Percentiles rank a stretch among this genome's conserved stretches.
Evolutionary conservation across 2,888 invertebrate species (phyloP).

Genomic region (Chloroclystis v-ata): DNA sequence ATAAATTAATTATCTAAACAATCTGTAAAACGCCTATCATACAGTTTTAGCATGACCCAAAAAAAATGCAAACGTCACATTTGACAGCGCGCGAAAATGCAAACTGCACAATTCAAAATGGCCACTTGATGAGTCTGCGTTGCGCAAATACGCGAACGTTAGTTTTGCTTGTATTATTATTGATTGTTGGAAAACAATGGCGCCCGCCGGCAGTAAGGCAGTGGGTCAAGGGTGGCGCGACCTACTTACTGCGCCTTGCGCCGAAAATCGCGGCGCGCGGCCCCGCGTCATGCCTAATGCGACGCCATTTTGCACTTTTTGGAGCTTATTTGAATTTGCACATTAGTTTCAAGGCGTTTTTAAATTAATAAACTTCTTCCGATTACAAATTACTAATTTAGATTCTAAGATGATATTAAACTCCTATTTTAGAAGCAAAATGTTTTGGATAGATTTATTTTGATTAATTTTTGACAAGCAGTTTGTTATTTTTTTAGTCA

Average conservation of each 20-base stretch:
- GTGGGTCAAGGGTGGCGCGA: slow-evolving; percentile 73
- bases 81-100: slow-evolving; percentile 51
- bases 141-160: slow-evolving; percentile 65
- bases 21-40: slow-evolving; percentile 32
- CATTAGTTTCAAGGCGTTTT: slow-evolving; percentile 9
- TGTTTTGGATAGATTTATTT: no score
- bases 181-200: slow-evolving; percentile 78
- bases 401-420: slow-evolving; percentile 1
- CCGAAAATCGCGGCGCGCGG: slow-evolving; percentile 61
- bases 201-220: slow-evolving; percentile 74
- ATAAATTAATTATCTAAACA: slow-evolving; percentile 41
- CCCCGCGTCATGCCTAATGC: slow-evolving; percentile 12
- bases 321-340: slow-evolving; percentile 5
- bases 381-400: background rate
- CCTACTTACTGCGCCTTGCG: slow-evolving; percentile 70
- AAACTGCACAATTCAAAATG: slow-evolving; percentile 39
- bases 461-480: no score
- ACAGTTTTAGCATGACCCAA: slow-evolving; percentile 40
- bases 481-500: no score
- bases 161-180: slow-evolving; percentile 73
- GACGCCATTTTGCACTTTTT: slow-evolving; percentile 17
- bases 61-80: slow-evolving; percentile 44
- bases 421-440: no score
- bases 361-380: background rate
- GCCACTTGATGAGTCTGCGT: slow-evolving; percentile 52